Evolutionary conservation across 2,888 invertebrate species (phyloP).

Genomic region (Lucinisca nassula): DNA sequence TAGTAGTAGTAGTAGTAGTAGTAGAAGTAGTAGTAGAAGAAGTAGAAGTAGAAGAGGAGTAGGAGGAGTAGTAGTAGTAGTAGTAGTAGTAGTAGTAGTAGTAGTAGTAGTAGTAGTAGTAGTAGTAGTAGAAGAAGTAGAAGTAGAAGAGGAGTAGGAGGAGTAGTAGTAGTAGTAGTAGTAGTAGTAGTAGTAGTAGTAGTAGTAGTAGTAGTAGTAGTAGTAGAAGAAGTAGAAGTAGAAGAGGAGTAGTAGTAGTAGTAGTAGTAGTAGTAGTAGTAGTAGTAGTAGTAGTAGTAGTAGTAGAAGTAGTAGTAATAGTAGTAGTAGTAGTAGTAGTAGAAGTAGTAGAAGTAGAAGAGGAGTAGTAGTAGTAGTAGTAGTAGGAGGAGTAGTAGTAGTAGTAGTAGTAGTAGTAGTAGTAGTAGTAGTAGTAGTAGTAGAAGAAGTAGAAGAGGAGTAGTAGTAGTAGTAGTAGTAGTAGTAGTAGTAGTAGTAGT

Average conservation of each 20-base stretch:
- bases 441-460: slow-evolving; percentile 27
- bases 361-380: no score
- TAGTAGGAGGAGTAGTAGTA: no score
- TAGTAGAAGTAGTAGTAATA: no score
- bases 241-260: no score
- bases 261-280: slow-evolving; percentile 15
- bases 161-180: slow-evolving; percentile 17
- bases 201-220: background rate
- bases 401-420: slow-evolving; percentile 30
- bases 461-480: slow-evolving; percentile 12
- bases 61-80: no score
- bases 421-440: slow-evolving; percentile 38
- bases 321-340: slow-evolving; percentile 21
- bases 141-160: no score
- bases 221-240: background rate
- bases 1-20: no score
- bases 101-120: slow-evolving; percentile 1
- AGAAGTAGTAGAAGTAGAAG: slow-evolving; percentile 16
- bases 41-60: no score
- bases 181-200: slow-evolving; percentile 14
- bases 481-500: slow-evolving; percentile 14
- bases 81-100: slow-evolving; percentile 4
- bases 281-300: background rate
- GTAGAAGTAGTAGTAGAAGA: slow-evolving; percentile 21
- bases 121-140: slow-evolving; percentile 11